Base-by-base conservation (phyloP, 2,797 vertebrate species). In the Acrocephalus scirpaceus region DNA sequence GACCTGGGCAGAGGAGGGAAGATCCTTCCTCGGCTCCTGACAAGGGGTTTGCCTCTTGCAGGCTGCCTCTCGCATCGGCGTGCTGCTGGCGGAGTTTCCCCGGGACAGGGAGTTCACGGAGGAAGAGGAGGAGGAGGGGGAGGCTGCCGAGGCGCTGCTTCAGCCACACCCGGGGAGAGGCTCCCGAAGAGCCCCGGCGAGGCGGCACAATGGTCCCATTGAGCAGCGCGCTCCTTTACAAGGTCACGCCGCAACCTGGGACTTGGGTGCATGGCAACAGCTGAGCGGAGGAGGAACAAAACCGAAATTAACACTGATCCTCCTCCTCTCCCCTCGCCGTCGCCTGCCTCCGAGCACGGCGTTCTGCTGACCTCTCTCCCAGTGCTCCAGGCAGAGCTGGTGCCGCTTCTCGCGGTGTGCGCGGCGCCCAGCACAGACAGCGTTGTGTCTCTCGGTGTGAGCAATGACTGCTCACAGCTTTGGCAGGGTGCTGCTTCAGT, bases 221-320 rank as follows among this genome's bases (percentile, higher is more conserved):
- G 97, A 98, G 92, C 73, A 48, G 93, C 44, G 26, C 38, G 92
- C 94, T 96, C 61, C 96, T 87, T 92, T 29, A 92, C 97, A 98
- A 98, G 98, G 97, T 98, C 97, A 98, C 85, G 85, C 78, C 62
- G 77, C 96, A 96, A 86, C 94, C 96, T 96, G 76, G 67, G 94
- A 62, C 95, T 94, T 56, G 86, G 90, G 90, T 58, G 81, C 77
- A 14, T 91, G 92, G 95, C 96, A 80, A 78, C 95, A 96, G 87
- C 95, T 84, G 89, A 95, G 84, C 50, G 72, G 90, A 96, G 97
- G 95, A 96, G 95, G 95, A 92, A 93, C 88, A 83, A 78, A 40
- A 72, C 71, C 23, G 23, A 96, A 93, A 95, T 92, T 86, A 90
- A 95, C 80, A 83, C n/a, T 77, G 48, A 70, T 79, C 76, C 34